Evolutionary conservation across 2,113 vertebrate genomes (phyloP).

Genomic region (Alligator mississippiensis): DNA sequence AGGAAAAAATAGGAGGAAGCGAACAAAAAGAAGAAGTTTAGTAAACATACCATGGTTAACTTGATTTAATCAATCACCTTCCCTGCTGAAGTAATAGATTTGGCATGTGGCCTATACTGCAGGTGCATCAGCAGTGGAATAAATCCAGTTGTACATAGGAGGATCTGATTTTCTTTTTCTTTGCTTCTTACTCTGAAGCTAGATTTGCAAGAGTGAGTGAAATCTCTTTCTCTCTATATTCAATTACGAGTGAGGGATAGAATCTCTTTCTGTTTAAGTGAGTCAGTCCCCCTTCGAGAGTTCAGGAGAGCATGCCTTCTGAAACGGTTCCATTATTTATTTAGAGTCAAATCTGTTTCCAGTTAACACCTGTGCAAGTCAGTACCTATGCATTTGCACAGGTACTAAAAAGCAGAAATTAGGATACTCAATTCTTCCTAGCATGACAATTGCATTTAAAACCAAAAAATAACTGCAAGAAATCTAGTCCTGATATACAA

Average conservation of each 20-base stretch:
- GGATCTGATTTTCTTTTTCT: constrained; percentile 13
- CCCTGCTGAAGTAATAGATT: constrained; percentile 32
- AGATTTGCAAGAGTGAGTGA: constrained; percentile 14
- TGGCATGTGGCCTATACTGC: constrained; percentile 49
- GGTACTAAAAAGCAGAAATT: background rate
- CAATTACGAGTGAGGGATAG: background rate
- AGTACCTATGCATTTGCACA: background rate
- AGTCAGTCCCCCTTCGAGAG: background rate
- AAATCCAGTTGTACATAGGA: background rate
- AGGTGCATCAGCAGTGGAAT: constrained; percentile 35
- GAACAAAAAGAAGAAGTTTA: constrained; percentile 55
- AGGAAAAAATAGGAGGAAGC: constrained; percentile 57
- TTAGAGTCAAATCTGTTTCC: constrained; percentile 15
- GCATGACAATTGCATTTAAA: background rate
- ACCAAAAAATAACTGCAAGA: background rate
- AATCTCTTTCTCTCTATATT: background rate
- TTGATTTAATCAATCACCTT: constrained; percentile 55
- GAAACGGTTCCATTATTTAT: constrained; percentile 3
- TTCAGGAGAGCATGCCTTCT: background rate
- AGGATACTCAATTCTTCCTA: background rate
- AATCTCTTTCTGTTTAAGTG: background rate
- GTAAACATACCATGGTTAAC: constrained; percentile 45
- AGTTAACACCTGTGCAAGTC: background rate
- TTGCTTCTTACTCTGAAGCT: background rate
- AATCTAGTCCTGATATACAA: background rate